Evolutionary conservation across 2,888 invertebrate genomes (phyloP), one percentile per base, ranked within the genome.

Genomic region (Epirrhoe tristata): DNA sequence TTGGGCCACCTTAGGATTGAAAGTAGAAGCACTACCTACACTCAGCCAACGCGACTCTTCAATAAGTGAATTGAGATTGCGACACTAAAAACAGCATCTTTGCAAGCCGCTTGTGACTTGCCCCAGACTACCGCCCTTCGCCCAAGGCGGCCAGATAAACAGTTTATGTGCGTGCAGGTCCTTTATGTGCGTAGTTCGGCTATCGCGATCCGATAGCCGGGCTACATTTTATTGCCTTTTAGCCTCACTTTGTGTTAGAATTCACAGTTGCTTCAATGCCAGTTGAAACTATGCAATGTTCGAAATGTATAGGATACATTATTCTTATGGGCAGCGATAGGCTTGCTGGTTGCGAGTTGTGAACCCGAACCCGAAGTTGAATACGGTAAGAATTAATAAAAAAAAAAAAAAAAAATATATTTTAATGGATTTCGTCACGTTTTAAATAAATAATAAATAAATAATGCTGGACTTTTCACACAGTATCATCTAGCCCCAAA

Each of bases 61-160:
- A 24, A 24, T 5, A 17, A 39, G 39, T 39, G 39, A 39, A 32
- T 36, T 31, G 16, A 8, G 6, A 8, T 12, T 8, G 24, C 1
- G 1, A 24, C 24, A 24, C 24, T 24, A 24, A 24, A n/a, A 24
- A 24, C 32, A 32, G 46, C n/a, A n/a, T 46, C 14, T 53, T 32
- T 16, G n/a, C 6, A 24, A 32, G 31, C 32, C 12, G 60, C 74
- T 64, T 58, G 1, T 79, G 0, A 5, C 73, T 72, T 72, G 46
- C 0, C 56, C 82, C 76, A 67, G 57, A 14, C 69, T 48, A 67
- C 74, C 76, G 79, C 80, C 81, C 78, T 78, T 73, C 78, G 88
- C 89, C 89, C 82, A 84, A 89, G 90, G 90, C 89, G 78, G 77
- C 66, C 77, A 86, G 89, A 90, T 91, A 89, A 90, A 87, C 89